Evolutionary conservation across 1,140 invertebrate species (phyloP), one percentile per base, ranked within the genome.

Genomic region (Bombus haemorrhoidalis): DNA sequence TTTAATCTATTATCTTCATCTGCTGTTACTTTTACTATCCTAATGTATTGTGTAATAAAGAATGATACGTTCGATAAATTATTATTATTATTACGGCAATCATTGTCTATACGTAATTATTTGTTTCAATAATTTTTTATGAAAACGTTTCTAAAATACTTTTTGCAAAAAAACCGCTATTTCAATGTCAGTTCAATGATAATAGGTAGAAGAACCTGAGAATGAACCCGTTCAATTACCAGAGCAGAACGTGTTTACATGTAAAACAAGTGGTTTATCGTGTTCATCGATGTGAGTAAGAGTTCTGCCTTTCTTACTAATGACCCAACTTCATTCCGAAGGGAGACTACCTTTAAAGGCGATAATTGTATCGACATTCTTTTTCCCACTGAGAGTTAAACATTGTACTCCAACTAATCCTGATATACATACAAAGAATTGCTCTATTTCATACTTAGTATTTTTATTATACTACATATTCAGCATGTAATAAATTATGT

Each of bases 271-370:
- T 78, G 64, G 66, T 78, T 71, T 84, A 84, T 84, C 82, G 82
- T 28, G 81, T 76, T 83, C 75, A 62, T 32, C 82, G 82, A 79
- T 79, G 82, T 59, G 82, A 76, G 62, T 64, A 79, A 66, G 62
- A 79, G 75, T 79, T 84, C 34, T 83, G 74, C 82, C 74, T 83
- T 71, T 78, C 82, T 79, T 78, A 79, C 82, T 84, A 79, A 84
- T 71, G 82, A 84, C 43, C 37, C 66, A 78, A 47, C 43, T 69
- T 69, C 75, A 57, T 83, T 41, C 47, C n/a, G 47, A 71, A 71
- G 82, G 82, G 75, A 76, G 82, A 34, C 75, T 57, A 71, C 64
- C 34, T 79, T 84, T 83, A 69, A 83, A 78, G 43, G 12, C 47
- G 81, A 64, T 77, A 53, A 68, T 68, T 69, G 43, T 78, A 34